Percentiles rank a stretch among this genome's conserved stretches.
Conservation (phyloP, 2,113 vertebrate species). For the Dinomys branickii region DNA sequence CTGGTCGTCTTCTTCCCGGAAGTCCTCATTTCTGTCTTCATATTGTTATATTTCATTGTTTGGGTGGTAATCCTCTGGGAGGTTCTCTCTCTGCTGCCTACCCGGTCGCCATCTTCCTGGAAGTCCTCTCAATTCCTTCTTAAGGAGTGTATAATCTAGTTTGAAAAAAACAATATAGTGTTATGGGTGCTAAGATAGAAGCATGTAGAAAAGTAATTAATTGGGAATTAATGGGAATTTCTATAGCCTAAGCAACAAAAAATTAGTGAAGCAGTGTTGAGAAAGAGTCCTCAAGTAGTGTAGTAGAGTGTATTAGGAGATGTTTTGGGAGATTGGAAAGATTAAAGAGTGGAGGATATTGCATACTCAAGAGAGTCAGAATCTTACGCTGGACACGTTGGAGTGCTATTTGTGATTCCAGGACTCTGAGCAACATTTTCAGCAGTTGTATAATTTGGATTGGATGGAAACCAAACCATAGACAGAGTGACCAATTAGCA, state of each 20-base stretch:
- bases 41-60: too few species aligned
- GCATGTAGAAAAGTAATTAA: slow-evolving; percentile 26
- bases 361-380: not conserved
- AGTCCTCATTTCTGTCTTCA: too few species aligned
- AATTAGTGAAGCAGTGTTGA: not conserved
- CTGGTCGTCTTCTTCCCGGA: too few species aligned
- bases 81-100: too few species aligned
- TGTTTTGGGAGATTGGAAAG: not conserved
- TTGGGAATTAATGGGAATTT: slow-evolving; percentile 29
- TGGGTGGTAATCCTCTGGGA: too few species aligned
- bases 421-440: not conserved
- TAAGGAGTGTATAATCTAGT: not conserved
- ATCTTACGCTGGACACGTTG: not conserved
- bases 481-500: not conserved
- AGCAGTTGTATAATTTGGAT: slow-evolving; percentile 17
- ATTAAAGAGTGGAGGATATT: not conserved
- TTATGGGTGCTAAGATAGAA: not conserved
- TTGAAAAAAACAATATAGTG: not conserved
- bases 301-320: not conserved
- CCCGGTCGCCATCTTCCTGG: too few species aligned
- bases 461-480: not conserved
- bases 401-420: slow-evolving; percentile 29
- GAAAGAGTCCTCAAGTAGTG: not conserved
- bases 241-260: not conserved
- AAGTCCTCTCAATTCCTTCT: not conserved